Evolutionary conservation across 1,140 invertebrate genomes (phyloP).

Genomic region (Neomicropteryx cornuta): DNA sequence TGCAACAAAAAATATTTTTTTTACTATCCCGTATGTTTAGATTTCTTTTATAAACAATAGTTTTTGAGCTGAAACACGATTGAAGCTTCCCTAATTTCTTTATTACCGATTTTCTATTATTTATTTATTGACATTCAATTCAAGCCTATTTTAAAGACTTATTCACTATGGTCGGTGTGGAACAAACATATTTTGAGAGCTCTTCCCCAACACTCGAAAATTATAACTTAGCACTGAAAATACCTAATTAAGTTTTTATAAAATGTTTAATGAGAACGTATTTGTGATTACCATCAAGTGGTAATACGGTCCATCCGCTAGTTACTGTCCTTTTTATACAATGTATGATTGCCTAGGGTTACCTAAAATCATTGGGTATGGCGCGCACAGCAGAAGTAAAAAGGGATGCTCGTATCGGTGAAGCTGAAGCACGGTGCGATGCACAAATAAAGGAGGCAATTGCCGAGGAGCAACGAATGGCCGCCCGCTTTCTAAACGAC

Average conservation of each 20-base stretch:
- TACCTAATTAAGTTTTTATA: conserved; percentile 6
- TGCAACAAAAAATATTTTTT: no score
- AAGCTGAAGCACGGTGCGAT: conserved; percentile 85
- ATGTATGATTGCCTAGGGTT: no score
- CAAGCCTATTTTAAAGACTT: not conserved
- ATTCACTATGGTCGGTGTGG: no score
- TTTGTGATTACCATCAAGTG: not conserved
- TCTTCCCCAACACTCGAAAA: no score
- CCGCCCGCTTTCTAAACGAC: conserved; percentile 80
- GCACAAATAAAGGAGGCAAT: conserved; percentile 87
- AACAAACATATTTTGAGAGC: no score
- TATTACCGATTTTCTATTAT: not conserved
- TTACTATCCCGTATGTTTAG: no score
- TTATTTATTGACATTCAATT: not conserved
- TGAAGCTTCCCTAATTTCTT: no score
- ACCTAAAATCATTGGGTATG: conserved; percentile 90
- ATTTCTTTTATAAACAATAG: no score
- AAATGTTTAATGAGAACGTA: conserved; percentile 2
- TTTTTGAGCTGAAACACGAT: no score
- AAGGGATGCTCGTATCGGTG: conserved; percentile 89
- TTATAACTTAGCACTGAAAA: not conserved
- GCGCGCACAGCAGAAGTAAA: conserved; percentile 95
- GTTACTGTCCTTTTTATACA: conserved; percentile 19
- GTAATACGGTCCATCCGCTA: not conserved
- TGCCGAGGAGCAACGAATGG: conserved; percentile 94